phyloP scores from a whole-genome alignment of 2,888 invertebrate genomes.

The Heteromurus nitidus region DNA sequence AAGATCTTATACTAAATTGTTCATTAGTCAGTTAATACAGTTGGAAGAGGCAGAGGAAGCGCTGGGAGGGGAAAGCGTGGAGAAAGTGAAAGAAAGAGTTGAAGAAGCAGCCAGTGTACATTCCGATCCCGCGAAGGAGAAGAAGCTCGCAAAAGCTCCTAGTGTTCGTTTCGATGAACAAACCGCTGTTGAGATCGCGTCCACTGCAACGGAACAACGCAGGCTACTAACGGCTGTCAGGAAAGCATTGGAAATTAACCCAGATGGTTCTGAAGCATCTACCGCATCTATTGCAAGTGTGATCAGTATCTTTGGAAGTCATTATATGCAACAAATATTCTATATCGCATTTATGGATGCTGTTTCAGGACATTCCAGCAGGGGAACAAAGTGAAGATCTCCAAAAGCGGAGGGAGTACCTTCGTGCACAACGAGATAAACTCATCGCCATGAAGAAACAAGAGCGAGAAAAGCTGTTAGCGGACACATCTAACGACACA shows the following conservation, averaged over 20 bases:
- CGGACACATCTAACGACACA: slow-evolving; percentile 78
- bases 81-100: too few species aligned
- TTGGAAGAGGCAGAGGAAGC: slow-evolving; percentile 63
- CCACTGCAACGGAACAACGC: slow-evolving; percentile 69
- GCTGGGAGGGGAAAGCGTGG: slow-evolving; percentile 42
- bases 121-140: slow-evolving; percentile 13
- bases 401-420: slow-evolving; percentile 87
- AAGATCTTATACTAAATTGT: too few species aligned
- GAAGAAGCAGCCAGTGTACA: background rate
- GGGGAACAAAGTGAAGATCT: slow-evolving; percentile 79
- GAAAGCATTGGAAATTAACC: slow-evolving; percentile 65
- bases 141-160: background rate
- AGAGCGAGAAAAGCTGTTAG: slow-evolving; percentile 85
- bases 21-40: slow-evolving; percentile 68
- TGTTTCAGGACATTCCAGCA: slow-evolving; percentile 52
- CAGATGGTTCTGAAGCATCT: slow-evolving; percentile 43
- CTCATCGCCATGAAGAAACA: slow-evolving; percentile 91
- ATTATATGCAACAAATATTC: too few species aligned
- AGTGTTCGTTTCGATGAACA: slow-evolving; percentile 52
- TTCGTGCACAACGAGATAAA: slow-evolving; percentile 92
- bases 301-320: too few species aligned
- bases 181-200: slow-evolving; percentile 66
- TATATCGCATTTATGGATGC: too few species aligned
- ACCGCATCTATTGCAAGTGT: too few species aligned
- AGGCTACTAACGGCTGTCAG: slow-evolving; percentile 70